Conservation (phyloP, 2,113 vertebrate genomes). For the Catharus minimus region DNA sequence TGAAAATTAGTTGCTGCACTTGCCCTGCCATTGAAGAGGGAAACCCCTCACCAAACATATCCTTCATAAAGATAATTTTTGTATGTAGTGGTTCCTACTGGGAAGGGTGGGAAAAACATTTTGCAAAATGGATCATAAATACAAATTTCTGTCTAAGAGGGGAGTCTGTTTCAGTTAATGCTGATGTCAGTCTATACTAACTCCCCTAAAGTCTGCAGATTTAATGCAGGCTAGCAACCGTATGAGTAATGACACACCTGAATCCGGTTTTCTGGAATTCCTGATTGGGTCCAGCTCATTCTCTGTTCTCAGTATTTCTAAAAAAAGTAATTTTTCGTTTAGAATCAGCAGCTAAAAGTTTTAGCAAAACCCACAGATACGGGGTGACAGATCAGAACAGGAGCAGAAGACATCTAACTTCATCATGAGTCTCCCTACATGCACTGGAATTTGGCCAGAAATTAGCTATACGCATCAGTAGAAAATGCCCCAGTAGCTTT, state of each 20-base stretch:
- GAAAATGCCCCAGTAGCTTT: conserved; percentile 9
- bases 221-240: background rate
- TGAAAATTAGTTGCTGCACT: background rate
- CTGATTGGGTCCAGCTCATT: background rate
- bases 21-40: background rate
- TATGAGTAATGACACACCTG: background rate
- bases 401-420: background rate
- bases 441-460: background rate
- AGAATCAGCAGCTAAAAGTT: background rate
- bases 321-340: background rate
- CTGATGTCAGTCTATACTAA: background rate
- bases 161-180: background rate
- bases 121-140: background rate
- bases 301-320: background rate
- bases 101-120: background rate
- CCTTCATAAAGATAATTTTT: background rate
- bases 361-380: background rate
- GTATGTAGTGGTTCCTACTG: background rate
- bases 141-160: background rate
- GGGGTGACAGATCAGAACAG: background rate
- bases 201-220: background rate
- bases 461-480: background rate
- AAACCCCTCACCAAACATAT: background rate
- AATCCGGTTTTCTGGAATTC: background rate
- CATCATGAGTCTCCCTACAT: background rate